These are phyloP conservation scores for Megathymus violae DNA, from an alignment of 1,140 invertebrate genomes.

Conservation along the genomic window DNA sequence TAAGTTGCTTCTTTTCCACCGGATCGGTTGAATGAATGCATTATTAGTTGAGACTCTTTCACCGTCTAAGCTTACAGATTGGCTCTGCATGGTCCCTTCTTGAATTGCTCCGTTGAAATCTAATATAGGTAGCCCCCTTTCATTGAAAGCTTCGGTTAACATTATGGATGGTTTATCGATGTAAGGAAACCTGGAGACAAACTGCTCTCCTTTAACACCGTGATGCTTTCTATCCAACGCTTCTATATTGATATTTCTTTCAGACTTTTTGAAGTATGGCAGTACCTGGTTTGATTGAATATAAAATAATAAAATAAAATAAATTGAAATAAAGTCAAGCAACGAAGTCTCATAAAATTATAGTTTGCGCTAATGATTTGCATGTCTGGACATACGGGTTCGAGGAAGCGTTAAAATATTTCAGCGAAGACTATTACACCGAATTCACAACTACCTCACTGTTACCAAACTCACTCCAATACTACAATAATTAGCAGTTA, in stretches of 20 bases:
- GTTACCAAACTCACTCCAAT: too few species aligned
- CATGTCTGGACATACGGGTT: too few species aligned
- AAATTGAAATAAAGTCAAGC: too few species aligned
- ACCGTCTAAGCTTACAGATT: conserved; percentile 85
- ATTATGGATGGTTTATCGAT: conserved; percentile 83
- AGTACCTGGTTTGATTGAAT: conserved; percentile 81
- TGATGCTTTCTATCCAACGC: conserved; percentile 82
- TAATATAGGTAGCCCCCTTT: conserved; percentile 80
- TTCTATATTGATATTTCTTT: conserved; percentile 85
- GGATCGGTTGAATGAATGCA: conserved; percentile 90
- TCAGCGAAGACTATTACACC: too few species aligned
- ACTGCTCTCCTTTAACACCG: conserved; percentile 84
- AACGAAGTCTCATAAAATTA: too few species aligned
- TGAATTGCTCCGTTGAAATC: conserved; percentile 84
- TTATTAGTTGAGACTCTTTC: conserved; percentile 88
- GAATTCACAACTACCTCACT: too few species aligned
- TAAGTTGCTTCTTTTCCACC: conserved; percentile 88
- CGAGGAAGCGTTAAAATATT: too few species aligned
- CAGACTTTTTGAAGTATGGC: conserved; percentile 91
- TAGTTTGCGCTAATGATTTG: too few species aligned
- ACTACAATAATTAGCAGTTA: too few species aligned
- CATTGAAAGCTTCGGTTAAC: conserved; percentile 84
- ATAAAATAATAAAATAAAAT: not conserved
- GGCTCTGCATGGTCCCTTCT: conserved; percentile 84
- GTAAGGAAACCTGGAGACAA: conserved; percentile 85